Conservation (phyloP, 2,113 vertebrate species). For the Emydocephalus ijimae region DNA sequence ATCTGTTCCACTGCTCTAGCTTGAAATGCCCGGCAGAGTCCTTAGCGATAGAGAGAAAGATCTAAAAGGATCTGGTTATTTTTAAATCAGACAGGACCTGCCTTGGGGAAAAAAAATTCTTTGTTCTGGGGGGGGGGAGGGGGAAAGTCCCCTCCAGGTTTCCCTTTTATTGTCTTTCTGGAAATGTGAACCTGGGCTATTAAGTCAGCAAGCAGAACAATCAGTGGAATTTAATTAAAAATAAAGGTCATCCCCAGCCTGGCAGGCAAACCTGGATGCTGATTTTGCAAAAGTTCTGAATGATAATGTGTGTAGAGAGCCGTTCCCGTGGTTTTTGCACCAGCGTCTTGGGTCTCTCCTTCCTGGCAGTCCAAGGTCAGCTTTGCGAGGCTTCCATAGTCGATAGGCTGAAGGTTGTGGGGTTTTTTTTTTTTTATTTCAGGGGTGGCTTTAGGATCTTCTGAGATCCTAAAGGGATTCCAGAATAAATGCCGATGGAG, state of each 20-base stretch:
- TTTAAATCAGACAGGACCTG: conserved; percentile 41
- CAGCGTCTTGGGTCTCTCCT: not conserved
- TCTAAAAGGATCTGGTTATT: not conserved
- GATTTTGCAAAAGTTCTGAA: not conserved
- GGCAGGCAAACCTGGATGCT: not conserved
- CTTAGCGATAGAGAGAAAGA: not conserved
- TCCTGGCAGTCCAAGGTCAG: not conserved
- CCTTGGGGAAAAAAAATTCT: conserved; percentile 18
- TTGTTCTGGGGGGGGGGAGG: not conserved
- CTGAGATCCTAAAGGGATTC: not conserved
- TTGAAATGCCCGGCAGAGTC: not conserved
- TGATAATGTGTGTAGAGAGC: not conserved
- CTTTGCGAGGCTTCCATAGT: not conserved
- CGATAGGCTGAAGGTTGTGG: not conserved
- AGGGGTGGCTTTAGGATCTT: not conserved
- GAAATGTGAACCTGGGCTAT: conserved; percentile 8
- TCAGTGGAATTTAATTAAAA: conserved; percentile 28
- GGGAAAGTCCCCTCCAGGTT: not conserved
- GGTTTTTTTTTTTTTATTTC: not conserved
- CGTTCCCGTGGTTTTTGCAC: not conserved
- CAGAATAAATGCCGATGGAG: no score
- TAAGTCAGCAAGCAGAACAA: not conserved
- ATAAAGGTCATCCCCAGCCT: conserved; percentile 9
- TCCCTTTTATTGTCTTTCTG: not conserved
- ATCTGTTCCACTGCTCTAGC: not conserved